Percentiles rank a stretch among this genome's conserved stretches.
phyloP scores from a whole-genome alignment of 92 coral and sea anemone genomes.

The Phenganax stokvisi region DNA sequence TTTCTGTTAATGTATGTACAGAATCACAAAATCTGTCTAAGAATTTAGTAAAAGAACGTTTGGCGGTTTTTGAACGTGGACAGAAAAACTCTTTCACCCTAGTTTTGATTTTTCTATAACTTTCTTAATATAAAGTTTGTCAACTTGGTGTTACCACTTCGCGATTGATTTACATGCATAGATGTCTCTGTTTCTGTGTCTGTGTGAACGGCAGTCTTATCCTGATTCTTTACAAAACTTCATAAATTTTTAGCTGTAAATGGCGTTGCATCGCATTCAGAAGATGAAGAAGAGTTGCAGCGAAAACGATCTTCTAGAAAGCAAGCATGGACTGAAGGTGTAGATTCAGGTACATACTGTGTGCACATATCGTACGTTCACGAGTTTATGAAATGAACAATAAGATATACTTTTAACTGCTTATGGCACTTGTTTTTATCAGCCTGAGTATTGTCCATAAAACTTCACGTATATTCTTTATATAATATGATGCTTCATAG shows the following conservation, averaged over 20 bases:
- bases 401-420: no score
- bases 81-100: no score
- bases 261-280: constrained; percentile 1
- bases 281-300: background rate
- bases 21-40: no score
- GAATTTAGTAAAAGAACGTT: no score
- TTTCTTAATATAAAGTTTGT: no score
- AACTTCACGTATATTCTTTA: background rate
- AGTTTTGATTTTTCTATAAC: no score
- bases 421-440: no score
- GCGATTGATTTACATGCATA: no score
- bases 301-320: constrained; percentile 13
- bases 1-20: no score
- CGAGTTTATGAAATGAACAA: background rate
- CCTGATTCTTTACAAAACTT: background rate
- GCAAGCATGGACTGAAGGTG: constrained; percentile 21
- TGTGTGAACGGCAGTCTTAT: background rate
- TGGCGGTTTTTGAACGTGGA: no score
- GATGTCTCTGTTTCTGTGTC: background rate
- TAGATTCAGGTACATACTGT: constrained; percentile 9
- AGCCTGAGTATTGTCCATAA: no score
- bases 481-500: background rate
- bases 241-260: background rate
- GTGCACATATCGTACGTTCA: background rate
- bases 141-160: no score